Evolutionary conservation across 2,113 vertebrate species (phyloP).

Genomic region (Crotalus horridus): DNA sequence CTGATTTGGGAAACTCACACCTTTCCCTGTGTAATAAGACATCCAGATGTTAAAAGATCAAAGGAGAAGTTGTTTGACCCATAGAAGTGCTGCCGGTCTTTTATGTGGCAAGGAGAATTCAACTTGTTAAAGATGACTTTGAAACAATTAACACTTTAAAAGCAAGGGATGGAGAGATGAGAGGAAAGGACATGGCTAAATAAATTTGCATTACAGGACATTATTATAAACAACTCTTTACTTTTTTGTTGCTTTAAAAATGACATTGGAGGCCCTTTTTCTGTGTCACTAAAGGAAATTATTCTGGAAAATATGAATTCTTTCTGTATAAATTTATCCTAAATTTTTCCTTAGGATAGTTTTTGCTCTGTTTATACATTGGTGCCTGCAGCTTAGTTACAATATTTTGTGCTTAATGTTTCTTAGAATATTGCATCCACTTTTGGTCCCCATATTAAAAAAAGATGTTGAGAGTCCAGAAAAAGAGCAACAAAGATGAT

Average conservation of each 20-base stretch:
- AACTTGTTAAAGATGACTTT: conserved; percentile 9
- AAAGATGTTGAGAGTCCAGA: not conserved
- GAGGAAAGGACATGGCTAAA: conserved; percentile 4
- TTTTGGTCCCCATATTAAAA: not conserved
- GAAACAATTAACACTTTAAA: not conserved
- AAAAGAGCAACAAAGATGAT: not conserved
- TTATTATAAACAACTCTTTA: not conserved
- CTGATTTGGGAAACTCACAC: conserved; percentile 3
- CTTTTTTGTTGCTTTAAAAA: not conserved
- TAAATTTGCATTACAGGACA: not conserved
- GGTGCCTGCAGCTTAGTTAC: not conserved
- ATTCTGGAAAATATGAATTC: not conserved
- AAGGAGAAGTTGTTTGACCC: conserved; percentile 3
- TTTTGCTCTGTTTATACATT: not conserved
- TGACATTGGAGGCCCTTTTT: not conserved
- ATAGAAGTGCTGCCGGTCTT: conserved; percentile 10
- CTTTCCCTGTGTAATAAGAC: not conserved
- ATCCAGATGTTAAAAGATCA: not conserved
- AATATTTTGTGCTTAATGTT: not conserved
- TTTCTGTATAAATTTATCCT: conserved; percentile 1
- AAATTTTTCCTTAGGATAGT: not conserved
- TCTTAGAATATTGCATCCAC: not conserved
- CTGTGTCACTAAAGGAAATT: not conserved
- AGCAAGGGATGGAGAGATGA: not conserved
- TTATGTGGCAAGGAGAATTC: not conserved